Conservation (phyloP, 2,113 vertebrate genomes). For the Gobiocypris rarus region DNA sequence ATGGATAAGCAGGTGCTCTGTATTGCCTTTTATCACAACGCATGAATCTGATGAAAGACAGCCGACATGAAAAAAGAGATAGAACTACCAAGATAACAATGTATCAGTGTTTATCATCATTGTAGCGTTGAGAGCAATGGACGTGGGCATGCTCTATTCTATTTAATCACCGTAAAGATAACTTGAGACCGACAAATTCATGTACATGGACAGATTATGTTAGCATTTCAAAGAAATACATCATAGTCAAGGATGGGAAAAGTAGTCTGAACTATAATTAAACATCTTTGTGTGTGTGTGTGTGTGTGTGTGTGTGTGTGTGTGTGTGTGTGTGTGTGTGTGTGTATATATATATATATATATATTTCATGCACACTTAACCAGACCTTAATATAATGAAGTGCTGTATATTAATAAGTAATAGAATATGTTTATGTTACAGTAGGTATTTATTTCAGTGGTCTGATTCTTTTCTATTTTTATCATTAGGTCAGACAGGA, state of each 20-base stretch:
- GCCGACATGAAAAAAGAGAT: neutral
- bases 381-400: too few relatives aligned
- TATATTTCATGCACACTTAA: too few relatives aligned
- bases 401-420: too few relatives aligned
- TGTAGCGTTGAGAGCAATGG: neutral
- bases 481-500: conserved; percentile 40
- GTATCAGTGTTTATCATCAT: neutral
- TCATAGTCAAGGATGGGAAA: neutral
- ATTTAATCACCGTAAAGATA: neutral
- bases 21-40: neutral
- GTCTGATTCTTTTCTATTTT: neutral
- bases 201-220: neutral
- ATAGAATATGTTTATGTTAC: neutral
- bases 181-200: neutral
- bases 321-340: too few relatives aligned
- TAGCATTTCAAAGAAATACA: neutral
- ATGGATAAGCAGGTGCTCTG: neutral
- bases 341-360: too few relatives aligned
- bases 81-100: neutral
- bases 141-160: neutral
- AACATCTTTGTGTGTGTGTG: too few relatives aligned
- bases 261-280: neutral
- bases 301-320: too few relatives aligned
- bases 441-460: neutral
- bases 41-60: neutral